Evolutionary conservation across 1,140 invertebrate genomes (phyloP).

Genomic region (Drosophila simulans): DNA sequence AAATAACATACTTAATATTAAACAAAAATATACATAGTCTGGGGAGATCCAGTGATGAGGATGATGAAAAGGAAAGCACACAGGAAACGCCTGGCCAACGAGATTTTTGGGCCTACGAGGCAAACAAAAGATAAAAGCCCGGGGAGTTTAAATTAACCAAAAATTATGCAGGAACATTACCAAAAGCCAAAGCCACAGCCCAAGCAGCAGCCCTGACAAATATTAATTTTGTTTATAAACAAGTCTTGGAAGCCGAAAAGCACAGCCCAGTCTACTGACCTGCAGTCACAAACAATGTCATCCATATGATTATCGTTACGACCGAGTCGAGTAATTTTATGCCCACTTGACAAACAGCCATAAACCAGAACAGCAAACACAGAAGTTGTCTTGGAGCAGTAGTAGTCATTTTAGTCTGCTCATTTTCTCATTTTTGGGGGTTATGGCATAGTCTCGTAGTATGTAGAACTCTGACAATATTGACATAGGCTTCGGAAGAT

Average conservation of each 20-base stretch:
- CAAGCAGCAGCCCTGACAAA: slow-evolving; percentile 69
- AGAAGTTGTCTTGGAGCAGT: slow-evolving; percentile 28
- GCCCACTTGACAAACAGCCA: slow-evolving; percentile 75
- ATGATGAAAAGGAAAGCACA: slow-evolving; percentile 51
- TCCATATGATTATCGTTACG: slow-evolving; percentile 80
- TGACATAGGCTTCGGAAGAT: slow-evolving; percentile 49
- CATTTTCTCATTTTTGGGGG: slow-evolving; percentile 12
- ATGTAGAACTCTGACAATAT: slow-evolving; percentile 52
- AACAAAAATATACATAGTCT: slow-evolving; percentile 79
- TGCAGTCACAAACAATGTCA: slow-evolving; percentile 79
- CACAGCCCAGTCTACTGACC: slow-evolving; percentile 41
- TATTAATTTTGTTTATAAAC: slow-evolving; percentile 82
- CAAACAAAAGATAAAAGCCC: slow-evolving; percentile 81
- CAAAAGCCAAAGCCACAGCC: slow-evolving; percentile 16
- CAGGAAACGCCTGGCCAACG: slow-evolving; percentile 48
- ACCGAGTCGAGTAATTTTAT: slow-evolving; percentile 76
- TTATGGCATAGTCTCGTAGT: not conserved
- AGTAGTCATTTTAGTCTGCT: not conserved
- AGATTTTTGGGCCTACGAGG: slow-evolving; percentile 16
- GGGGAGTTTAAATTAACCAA: slow-evolving; percentile 82
- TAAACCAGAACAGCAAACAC: slow-evolving; percentile 68
- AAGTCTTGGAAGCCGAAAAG: slow-evolving; percentile 13
- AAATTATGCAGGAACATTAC: slow-evolving; percentile 83
- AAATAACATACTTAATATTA: slow-evolving; percentile 83
- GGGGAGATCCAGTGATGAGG: slow-evolving; percentile 16